A percentile compares a stretch with the other conserved stretches of the same genome.
Evolutionary conservation across 1,140 invertebrate genomes (phyloP).

Genomic region (Uloborus diversus): DNA sequence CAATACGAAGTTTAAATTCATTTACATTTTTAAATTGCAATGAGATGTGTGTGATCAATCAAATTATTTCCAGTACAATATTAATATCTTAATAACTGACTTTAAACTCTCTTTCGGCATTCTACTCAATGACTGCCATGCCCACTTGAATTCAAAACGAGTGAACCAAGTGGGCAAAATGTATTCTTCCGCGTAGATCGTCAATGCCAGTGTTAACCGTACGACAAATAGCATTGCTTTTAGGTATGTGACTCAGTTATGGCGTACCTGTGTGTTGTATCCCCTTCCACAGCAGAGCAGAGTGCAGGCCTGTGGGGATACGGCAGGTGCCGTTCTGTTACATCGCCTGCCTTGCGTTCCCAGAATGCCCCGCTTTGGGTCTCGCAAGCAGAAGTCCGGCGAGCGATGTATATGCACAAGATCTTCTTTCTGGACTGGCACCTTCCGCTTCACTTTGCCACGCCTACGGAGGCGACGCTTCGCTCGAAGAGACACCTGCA

Average conservation of each 20-base stretch:
- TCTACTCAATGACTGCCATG: not conserved
- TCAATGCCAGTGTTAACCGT: not conserved
- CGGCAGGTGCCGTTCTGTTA: slow-evolving; percentile 73
- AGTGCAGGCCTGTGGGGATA: slow-evolving; percentile 74
- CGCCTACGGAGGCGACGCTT: slow-evolving; percentile 62
- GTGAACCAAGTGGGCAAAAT: not conserved
- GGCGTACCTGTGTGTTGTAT: slow-evolving; percentile 69
- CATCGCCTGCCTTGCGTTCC: slow-evolving; percentile 73
- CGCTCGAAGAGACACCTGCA: slow-evolving; percentile 59
- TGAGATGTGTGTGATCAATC: too few relatives aligned
- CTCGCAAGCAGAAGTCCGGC: slow-evolving; percentile 73
- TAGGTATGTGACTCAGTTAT: not conserved
- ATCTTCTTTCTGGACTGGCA: slow-evolving; percentile 60
- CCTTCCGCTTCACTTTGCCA: slow-evolving; percentile 61
- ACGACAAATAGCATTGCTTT: not conserved
- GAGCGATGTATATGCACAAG: slow-evolving; percentile 74
- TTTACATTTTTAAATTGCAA: too few relatives aligned
- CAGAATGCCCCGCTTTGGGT: slow-evolving; percentile 70
- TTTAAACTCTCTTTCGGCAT: not conserved
- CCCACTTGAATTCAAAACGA: not conserved
- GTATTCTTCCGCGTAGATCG: not conserved
- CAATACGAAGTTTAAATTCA: too few relatives aligned
- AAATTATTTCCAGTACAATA: not conserved
- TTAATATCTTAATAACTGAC: not conserved
- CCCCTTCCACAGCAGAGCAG: slow-evolving; percentile 75